Evolutionary conservation across 23 tunicate genomes (phyloP).

Genomic region (Trididemnum nubilum): DNA sequence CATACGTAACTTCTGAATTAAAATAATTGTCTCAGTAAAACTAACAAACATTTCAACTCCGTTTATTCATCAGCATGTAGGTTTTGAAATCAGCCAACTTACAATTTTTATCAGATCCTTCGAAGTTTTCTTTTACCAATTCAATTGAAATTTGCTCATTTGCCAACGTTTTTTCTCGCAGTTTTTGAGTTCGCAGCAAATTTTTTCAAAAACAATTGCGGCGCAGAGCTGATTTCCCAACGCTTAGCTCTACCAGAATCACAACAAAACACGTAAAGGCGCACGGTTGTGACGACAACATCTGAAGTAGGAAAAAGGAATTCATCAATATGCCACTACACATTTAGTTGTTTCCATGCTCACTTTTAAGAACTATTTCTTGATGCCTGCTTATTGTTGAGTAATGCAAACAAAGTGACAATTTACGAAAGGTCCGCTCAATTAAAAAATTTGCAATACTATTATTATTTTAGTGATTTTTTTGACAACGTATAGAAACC

Average conservation of each 20-base stretch:
- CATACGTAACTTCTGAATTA: no score
- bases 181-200: background rate
- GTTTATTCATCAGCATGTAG: no score
- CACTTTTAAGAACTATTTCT: background rate
- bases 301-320: no score
- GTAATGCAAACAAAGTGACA: no score
- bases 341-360: no score
- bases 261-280: constrained; percentile 46
- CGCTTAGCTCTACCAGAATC: constrained; percentile 87
- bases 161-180: background rate
- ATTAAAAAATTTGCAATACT: no score
- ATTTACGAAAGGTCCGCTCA: no score
- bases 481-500: background rate
- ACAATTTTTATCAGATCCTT: background rate
- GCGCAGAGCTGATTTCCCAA: constrained; percentile 94
- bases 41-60: no score
- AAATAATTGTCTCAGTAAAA: no score
- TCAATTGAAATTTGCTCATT: background rate
- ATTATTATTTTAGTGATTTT: no score
- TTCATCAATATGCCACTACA: no score
- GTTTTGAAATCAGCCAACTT: no score
- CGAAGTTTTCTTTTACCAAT: background rate
- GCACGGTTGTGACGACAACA: background rate
- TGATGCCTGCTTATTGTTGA: background rate
- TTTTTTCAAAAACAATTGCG: constrained; percentile 64